Base-by-base conservation (phyloP, 2,888 invertebrate species). In the Neoaliturus tenellus region DNA sequence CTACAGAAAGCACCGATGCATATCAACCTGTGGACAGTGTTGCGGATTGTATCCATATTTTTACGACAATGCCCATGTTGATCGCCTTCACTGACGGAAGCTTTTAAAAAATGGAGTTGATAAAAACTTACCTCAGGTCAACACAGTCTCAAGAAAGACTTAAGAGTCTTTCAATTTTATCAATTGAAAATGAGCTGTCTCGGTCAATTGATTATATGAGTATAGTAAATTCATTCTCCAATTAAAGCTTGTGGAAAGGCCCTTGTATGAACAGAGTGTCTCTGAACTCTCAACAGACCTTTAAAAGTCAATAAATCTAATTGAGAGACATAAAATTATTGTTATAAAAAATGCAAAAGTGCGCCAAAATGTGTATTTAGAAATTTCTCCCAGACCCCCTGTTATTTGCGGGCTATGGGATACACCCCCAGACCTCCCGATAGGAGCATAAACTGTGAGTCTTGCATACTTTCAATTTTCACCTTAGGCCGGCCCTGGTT, bases 51-150 rank as follows among this genome's bases (percentile, higher is more conserved):
- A 62, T 80, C 85, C 75, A 85, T 55, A 39, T 8, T 39, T 5
- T 39, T n/a, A n/a, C n/a, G n/a, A 39, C 39, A 20, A 23, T 78
- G 48, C 85, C 71, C 31, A 81, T 23, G 35, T 84, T 80, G 33
- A 78, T 83, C 35, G 75, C 85, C 31, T 41, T 23, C 62, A 67
- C 25, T 58, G 80, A 81, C 62, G 33, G 62, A 28, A 85, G 85
- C 81, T 85, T 85, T 58, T 85, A 73, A 0, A 84, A 85, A 80
- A 39, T 85, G 31, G 82, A 85, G 39, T 80, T 85, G 17, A 84
- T 83, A 39, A 85, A 85, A 81, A 85, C 83, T 58, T 85, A 85
- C 44, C 78, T 85, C 17, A 55, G 80, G 51, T 85, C 85, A 17
- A 82, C 82, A 35, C 75, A 84, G 80, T 41, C 82, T 67, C 78